These are phyloP conservation scores for Enteromius mattozi DNA, from an alignment of 2,797 vertebrate genomes.

Conservation along the genomic window DNA sequence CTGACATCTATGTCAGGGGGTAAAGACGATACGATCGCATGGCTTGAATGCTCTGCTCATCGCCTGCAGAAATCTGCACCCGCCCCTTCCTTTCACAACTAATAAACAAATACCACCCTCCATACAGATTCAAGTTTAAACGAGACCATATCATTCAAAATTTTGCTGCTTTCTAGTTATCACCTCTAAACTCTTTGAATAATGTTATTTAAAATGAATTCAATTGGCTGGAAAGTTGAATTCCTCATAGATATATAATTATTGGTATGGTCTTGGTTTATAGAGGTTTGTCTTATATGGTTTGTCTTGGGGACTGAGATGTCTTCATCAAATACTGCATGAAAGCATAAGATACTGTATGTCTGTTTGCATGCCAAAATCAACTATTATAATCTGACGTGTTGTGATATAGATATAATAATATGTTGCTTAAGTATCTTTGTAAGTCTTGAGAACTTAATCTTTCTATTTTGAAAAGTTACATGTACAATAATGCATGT, in stretches of 20 bases:
- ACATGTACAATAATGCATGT: slow-evolving; percentile 7
- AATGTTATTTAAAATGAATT: neutral
- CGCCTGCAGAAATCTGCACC: slow-evolving; percentile 33
- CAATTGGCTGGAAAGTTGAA: neutral
- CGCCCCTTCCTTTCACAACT: slow-evolving; percentile 51
- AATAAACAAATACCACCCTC: slow-evolving; percentile 45
- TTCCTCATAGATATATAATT: neutral
- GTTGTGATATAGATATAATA: neutral
- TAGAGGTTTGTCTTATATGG: slow-evolving; percentile 13
- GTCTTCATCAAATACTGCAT: slow-evolving; percentile 42
- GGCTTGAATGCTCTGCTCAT: slow-evolving; percentile 68
- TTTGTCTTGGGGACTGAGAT: slow-evolving; percentile 29
- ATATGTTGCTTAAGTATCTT: slow-evolving; percentile 5
- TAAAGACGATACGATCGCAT: slow-evolving; percentile 83
- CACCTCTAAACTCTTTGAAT: neutral
- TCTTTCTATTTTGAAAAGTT: neutral
- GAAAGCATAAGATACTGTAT: slow-evolving; percentile 52
- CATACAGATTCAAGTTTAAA: slow-evolving; percentile 44
- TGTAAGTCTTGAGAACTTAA: neutral
- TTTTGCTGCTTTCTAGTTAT: neutral
- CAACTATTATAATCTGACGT: slow-evolving; percentile 21
- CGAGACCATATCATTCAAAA: slow-evolving; percentile 70
- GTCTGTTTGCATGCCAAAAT: slow-evolving; percentile 53
- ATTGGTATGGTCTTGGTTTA: slow-evolving; percentile 55
- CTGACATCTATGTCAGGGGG: slow-evolving; percentile 92